Base-by-base conservation (phyloP, 2,113 vertebrate species). In the Anser brachyrhynchus region DNA sequence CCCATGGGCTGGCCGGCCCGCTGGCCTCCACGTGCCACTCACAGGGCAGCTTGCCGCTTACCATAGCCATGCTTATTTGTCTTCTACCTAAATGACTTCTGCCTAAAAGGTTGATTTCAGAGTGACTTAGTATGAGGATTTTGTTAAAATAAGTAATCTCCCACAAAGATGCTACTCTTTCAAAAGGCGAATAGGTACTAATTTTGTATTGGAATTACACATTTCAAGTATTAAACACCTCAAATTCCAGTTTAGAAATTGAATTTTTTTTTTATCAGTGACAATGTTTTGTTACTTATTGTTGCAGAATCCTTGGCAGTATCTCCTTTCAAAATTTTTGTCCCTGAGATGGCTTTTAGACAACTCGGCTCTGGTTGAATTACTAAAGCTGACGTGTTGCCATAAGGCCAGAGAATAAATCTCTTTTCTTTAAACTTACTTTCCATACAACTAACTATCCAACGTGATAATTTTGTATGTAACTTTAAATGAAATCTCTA, bases 1-100 rank as follows among this genome's bases (percentile, higher is more conserved):
- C 2, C 3, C 29, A 77, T 21, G 51, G 0, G 0, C 3, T 7
- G 58, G 3, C 17, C n/a, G 49, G 66, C 62, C 69, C 6, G 21
- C 72, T 76, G 71, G 17, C n/a, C 66, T 43, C 69, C 19, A 8
- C 2, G 0, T 0, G 4, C 44, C 70, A 52, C 65, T 64, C 0
- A 4, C 2, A 1, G 83, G 37, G 3, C 77, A 33, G 67, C 33
- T 59, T 17, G 72, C n/a, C 41, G 2, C 37, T 8, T 21, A n/a
- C n/a, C 26, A 19, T 15, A 52, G 37, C 35, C 76, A 37, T 0
- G 0, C 23, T n/a, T 3, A 11, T 3, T 29, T 37, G 19, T 11
- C 77, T 78, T 52, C 57, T 29, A n/a, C 22, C 52, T 16, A 46
- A 16, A 71, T 5, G 6, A 64, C 17, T 90, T 84, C 66, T 39